Conservation (phyloP, 1,140 invertebrate species). For the Scylla paramamosain region DNA sequence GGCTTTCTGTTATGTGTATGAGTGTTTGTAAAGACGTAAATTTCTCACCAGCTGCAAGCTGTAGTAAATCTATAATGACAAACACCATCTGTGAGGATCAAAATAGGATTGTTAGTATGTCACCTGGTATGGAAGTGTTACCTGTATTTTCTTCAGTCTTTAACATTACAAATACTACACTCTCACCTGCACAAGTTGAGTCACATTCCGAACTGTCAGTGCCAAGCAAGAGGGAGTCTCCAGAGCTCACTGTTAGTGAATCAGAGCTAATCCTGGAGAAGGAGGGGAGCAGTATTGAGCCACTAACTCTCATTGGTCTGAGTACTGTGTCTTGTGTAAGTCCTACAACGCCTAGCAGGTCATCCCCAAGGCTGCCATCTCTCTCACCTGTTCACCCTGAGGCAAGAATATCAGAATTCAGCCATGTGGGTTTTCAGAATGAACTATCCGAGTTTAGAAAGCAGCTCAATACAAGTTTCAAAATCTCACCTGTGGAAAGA, state of each 20-base stretch:
- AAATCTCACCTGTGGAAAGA: not conserved
- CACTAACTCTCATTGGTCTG: not conserved
- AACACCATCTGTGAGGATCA: slow-evolving; percentile 11
- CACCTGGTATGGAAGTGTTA: not conserved
- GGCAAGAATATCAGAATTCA: not conserved
- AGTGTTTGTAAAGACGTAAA: not conserved
- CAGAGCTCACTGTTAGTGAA: too few relatives aligned
- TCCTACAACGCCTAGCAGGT: not conserved
- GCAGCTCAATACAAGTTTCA: not conserved
- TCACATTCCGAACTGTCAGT: not conserved
- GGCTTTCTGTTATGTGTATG: slow-evolving; percentile 46
- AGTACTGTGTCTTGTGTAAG: not conserved
- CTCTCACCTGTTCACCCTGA: not conserved
- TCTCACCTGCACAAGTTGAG: not conserved
- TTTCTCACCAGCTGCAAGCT: not conserved
- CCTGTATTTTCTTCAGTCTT: not conserved
- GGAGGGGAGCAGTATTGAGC: not conserved
- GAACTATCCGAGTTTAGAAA: not conserved
- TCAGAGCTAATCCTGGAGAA: not conserved
- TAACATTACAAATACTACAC: not conserved
- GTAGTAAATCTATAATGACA: not conserved
- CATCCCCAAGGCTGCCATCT: not conserved
- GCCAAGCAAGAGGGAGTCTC: not conserved
- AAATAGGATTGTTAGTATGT: not conserved
- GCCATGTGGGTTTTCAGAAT: not conserved